Percentiles rank a stretch among this genome's conserved stretches.
phyloP scores from a whole-genome alignment of 2,888 invertebrate genomes.

The Glaucopsyche alexis region DNA sequence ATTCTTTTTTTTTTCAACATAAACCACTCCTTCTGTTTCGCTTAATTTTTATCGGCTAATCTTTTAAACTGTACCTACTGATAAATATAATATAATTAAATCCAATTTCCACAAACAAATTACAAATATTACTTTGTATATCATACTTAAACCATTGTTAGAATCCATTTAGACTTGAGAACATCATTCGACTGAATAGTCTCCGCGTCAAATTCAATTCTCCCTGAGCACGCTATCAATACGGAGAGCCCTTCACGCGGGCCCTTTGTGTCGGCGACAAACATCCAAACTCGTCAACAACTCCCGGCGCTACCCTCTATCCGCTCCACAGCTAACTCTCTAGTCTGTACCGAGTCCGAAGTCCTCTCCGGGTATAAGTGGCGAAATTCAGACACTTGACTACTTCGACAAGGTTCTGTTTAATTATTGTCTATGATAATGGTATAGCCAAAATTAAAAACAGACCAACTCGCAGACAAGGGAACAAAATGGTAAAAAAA shows the following conservation, averaged over 20 bases:
- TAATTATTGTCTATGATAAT: neutral
- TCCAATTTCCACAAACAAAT: neutral
- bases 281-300: conserved; percentile 1
- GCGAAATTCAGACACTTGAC: conserved; percentile 1
- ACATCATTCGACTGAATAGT: neutral
- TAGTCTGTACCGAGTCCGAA: too few species aligned
- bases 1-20: too few species aligned
- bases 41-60: too few species aligned
- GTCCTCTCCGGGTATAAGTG: neutral
- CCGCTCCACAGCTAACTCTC: too few species aligned
- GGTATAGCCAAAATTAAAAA: too few species aligned
- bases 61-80: too few species aligned
- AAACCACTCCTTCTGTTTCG: too few species aligned
- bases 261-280: conserved; percentile 8
- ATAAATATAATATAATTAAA: neutral
- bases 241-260: neutral
- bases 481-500: too few species aligned
- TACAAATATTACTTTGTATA: too few species aligned
- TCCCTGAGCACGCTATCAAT: conserved; percentile 4
- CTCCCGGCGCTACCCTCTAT: too few species aligned
- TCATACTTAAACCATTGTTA: neutral
- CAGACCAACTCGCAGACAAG: too few species aligned
- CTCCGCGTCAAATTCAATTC: neutral
- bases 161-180: neutral
- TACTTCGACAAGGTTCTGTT: neutral